phyloP scores from a whole-genome alignment of 2,113 vertebrate species.

The Craseonycteris thonglongyai region DNA sequence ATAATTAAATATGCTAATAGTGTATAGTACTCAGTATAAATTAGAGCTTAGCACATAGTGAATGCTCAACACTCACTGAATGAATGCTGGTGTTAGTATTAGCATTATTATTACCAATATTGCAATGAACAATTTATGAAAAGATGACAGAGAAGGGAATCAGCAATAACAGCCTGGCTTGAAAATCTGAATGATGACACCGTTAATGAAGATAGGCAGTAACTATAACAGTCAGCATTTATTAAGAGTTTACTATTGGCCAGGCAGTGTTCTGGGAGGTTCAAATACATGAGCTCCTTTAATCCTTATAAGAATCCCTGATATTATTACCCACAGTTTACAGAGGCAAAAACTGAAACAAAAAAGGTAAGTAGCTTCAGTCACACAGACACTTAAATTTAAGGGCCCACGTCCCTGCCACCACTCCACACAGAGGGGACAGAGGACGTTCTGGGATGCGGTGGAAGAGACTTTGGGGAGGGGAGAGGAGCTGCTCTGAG shows the following conservation, averaged over 20 bases:
- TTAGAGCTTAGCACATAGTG: not conserved
- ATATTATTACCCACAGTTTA: not conserved
- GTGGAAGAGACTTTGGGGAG: not conserved
- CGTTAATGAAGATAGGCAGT: not conserved
- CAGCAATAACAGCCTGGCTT: not conserved
- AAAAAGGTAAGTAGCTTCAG: not conserved
- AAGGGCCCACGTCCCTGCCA: not conserved
- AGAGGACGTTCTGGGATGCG: not conserved
- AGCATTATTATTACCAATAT: not conserved
- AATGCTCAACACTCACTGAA: not conserved
- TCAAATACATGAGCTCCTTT: not conserved
- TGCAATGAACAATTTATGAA: not conserved
- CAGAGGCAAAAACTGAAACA: not conserved
- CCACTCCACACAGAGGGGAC: not conserved
- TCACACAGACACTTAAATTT: not conserved
- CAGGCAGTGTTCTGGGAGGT: not conserved
- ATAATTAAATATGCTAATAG: not conserved
- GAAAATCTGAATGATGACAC: not conserved
- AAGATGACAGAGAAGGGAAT: not conserved
- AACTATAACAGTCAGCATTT: not conserved
- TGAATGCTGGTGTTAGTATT: not conserved
- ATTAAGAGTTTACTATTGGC: not conserved
- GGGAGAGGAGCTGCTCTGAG: not conserved
- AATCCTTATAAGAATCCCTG: not conserved
- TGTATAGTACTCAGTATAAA: not conserved